These are phyloP conservation scores for Hirtodrosophila alboralis DNA, from an alignment of 2,888 invertebrate species.

Conservation along the genomic window DNA sequence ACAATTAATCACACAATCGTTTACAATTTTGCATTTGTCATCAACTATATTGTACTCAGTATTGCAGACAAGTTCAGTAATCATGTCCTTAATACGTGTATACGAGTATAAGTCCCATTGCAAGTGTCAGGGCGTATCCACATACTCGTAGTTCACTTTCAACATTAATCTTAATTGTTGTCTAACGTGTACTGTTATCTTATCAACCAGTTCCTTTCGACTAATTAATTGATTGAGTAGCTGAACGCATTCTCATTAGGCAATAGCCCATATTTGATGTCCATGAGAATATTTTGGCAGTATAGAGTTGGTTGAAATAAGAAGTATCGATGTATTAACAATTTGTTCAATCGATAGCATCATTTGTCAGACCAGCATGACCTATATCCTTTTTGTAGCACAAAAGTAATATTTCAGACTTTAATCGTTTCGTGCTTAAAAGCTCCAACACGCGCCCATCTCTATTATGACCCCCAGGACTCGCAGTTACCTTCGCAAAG, in stretches of 20 bases:
- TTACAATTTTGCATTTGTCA: too few relatives aligned
- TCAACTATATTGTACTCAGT: too few relatives aligned
- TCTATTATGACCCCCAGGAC: constrained; percentile 3
- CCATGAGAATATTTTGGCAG: not conserved
- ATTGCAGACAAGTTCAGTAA: not conserved
- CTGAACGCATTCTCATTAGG: constrained; percentile 10
- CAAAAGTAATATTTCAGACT: too few relatives aligned
- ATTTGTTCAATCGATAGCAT: too few relatives aligned
- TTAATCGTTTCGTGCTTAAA: too few relatives aligned
- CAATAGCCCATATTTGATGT: constrained; percentile 2
- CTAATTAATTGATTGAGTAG: constrained; percentile 36
- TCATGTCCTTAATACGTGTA: constrained; percentile 9
- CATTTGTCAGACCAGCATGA: too few relatives aligned
- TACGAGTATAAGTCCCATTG: not conserved
- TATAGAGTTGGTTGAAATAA: too few relatives aligned
- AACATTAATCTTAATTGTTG: constrained; percentile 43
- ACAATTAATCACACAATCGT: too few relatives aligned
- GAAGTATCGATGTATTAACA: too few relatives aligned
- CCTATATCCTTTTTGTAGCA: too few relatives aligned
- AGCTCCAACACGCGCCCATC: too few relatives aligned
- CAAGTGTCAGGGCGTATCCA: too few relatives aligned
- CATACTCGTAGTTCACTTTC: constrained; percentile 1
- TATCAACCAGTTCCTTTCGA: constrained; percentile 4
- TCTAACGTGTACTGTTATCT: constrained; percentile 7
- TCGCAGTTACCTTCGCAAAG: not conserved